Evolutionary conservation across 2,113 vertebrate species (phyloP).

Genomic region (Seriola aureovittata): DNA sequence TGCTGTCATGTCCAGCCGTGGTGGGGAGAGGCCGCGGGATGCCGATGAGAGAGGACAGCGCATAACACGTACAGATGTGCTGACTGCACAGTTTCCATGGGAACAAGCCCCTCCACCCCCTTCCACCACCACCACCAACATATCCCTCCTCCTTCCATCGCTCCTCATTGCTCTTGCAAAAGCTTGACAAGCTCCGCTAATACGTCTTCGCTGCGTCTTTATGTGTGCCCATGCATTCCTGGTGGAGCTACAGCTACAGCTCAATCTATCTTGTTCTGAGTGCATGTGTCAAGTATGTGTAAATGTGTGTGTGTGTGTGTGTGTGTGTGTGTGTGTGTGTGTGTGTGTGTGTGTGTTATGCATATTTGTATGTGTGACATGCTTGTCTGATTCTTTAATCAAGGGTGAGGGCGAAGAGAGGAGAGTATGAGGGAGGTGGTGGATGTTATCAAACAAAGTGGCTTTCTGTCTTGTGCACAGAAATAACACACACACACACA

Average conservation of each 20-base stretch:
- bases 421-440: conserved; percentile 50
- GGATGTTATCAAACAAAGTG: conserved; percentile 71
- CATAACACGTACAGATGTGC: conserved; percentile 83
- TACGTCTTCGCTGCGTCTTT: conserved; percentile 64
- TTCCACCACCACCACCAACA: conserved; percentile 28
- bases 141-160: conserved; percentile 57
- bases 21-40: conserved; percentile 63
- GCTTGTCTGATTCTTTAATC: conserved; percentile 74
- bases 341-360: conserved; percentile 2
- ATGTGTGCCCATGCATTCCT: conserved; percentile 51
- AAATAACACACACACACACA: conserved; percentile 10
- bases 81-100: conserved; percentile 89
- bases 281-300: conserved; percentile 31
- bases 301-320: conserved; percentile 3
- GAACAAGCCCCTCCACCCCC: conserved; percentile 71
- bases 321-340: conserved; percentile 3
- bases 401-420: conserved; percentile 52
- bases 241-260: conserved; percentile 42
- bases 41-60: conserved; percentile 72
- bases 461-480: conserved; percentile 13
- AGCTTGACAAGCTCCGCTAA: conserved; percentile 69
- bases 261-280: conserved; percentile 41
- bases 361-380: conserved; percentile 20
- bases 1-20: conserved; percentile 69
- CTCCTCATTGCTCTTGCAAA: conserved; percentile 66